A percentile compares a stretch with the other conserved stretches of the same genome.
phyloP scores from a whole-genome alignment of 2,113 vertebrate species.

The Alethe castanea region DNA sequence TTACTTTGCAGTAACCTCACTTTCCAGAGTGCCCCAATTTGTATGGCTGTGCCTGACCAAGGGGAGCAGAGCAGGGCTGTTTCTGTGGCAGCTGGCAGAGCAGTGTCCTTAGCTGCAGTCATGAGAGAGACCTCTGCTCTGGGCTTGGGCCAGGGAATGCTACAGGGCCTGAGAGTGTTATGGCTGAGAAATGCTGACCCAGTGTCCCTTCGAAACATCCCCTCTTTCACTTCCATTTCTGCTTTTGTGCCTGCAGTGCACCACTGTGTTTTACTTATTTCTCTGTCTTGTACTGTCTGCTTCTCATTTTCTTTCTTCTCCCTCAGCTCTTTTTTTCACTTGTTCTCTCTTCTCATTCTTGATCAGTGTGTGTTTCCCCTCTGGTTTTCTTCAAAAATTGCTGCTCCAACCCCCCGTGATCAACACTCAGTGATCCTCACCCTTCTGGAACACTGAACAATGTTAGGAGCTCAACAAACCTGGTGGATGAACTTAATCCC shows the following conservation, averaged over 20 bases:
- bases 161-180: accelerated
- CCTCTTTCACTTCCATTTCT: slow-evolving; percentile 16
- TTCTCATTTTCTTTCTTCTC: slow-evolving; percentile 10
- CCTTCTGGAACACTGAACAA: background rate
- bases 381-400: background rate
- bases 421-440: background rate
- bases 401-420: background rate
- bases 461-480: background rate
- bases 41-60: background rate
- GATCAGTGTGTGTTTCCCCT: background rate
- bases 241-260: background rate
- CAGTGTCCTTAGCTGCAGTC: background rate
- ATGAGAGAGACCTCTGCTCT: background rate
- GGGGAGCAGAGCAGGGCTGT: background rate
- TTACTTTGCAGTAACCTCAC: background rate
- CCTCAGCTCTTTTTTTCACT: background rate
- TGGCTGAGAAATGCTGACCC: background rate
- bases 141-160: background rate
- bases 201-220: background rate
- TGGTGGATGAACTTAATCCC: background rate
- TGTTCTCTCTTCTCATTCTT: background rate
- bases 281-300: background rate
- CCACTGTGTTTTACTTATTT: background rate
- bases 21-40: background rate
- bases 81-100: background rate